These are phyloP conservation scores for Tipula vernalis DNA, from an alignment of 2,888 invertebrate species.

Conservation along the genomic window DNA sequence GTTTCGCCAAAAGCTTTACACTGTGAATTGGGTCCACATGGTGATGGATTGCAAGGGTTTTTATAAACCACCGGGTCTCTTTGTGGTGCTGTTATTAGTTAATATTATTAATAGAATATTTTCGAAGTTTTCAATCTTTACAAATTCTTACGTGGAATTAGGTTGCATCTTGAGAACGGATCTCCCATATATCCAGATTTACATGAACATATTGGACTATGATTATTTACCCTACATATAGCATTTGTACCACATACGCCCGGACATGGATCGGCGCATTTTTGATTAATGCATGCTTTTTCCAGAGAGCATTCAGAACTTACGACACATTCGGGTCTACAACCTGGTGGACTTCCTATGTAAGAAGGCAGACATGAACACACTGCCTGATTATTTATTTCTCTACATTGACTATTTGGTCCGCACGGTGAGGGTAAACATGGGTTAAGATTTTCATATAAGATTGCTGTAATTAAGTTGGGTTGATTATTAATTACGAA, in stretches of 20 bases:
- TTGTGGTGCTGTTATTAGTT: constrained; percentile 8
- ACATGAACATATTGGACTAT: constrained; percentile 67
- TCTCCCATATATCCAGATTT: constrained; percentile 57
- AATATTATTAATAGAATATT: not conserved
- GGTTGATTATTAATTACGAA: not conserved
- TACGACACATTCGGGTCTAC: constrained; percentile 55
- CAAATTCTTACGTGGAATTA: constrained; percentile 33
- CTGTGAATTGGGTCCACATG: constrained; percentile 50
- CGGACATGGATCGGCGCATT: constrained; percentile 52
- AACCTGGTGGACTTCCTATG: constrained; percentile 51
- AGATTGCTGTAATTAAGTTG: constrained; percentile 18
- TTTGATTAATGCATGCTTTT: constrained; percentile 51
- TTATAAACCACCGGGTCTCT: constrained; percentile 23
- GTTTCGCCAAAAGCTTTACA: constrained; percentile 43
- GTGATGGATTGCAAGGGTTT: constrained; percentile 53
- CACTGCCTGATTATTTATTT: constrained; percentile 44
- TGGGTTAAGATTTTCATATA: constrained; percentile 31
- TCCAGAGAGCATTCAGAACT: constrained; percentile 49
- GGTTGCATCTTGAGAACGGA: constrained; percentile 53
- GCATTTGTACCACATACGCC: constrained; percentile 50
- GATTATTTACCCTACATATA: constrained; percentile 60
- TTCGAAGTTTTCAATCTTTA: not conserved
- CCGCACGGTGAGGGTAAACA: constrained; percentile 55
- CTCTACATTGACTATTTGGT: constrained; percentile 51
- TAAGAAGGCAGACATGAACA: constrained; percentile 50